Base-by-base conservation (phyloP, 1,140 invertebrate genomes). In the Achatina immaculata region DNA sequence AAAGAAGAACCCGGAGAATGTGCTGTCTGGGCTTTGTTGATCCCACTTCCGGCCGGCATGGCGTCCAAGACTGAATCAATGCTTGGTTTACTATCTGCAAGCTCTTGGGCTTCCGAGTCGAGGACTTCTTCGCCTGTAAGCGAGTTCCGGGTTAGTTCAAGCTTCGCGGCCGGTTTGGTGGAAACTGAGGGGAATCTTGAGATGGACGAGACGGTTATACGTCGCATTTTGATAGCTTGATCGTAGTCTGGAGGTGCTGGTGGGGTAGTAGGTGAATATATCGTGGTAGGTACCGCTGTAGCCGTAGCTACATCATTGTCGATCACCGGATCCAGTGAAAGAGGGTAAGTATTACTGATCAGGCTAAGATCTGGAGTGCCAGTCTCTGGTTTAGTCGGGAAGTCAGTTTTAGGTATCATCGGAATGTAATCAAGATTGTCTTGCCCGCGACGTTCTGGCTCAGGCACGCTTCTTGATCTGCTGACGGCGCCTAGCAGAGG, bases 201-300 rank as follows among this genome's bases (percentile, higher is more conserved):
- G 43, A 28, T n/a, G n/a, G 9, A 19, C 28, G 74, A 45, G 1
- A 55, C 19, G 9, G 43, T 38, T 24, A 76, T 38, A 3, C 31
- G 74, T 40, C 36, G 1, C 74, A 76, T 76, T 28, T 6, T 76
- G 4, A 78, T 45, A 19, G 76, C 76, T 6, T 43, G 62, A 0
- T 68, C 76, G 62, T 78, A 78, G 65, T 21, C 34, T 31, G 76
- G 76, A 16, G 76, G 76, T 9, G 76, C 45, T 6, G 76, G 24
- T 31, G 62, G 65, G 16, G 36, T 43, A 24, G 40, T 43, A 24
- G 62, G n/a, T n/a, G 51, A 11, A 19, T 21, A 48, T 4, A 36
- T 40, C 2, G 72, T 36, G 1, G 43, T 24, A 4, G 69, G 3
- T 7, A 42, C 16, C 11, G 38, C 16, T 16, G 38, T 40, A 1